phyloP scores from a whole-genome alignment of 2,888 invertebrate species.

The Phyto melanocephala region DNA sequence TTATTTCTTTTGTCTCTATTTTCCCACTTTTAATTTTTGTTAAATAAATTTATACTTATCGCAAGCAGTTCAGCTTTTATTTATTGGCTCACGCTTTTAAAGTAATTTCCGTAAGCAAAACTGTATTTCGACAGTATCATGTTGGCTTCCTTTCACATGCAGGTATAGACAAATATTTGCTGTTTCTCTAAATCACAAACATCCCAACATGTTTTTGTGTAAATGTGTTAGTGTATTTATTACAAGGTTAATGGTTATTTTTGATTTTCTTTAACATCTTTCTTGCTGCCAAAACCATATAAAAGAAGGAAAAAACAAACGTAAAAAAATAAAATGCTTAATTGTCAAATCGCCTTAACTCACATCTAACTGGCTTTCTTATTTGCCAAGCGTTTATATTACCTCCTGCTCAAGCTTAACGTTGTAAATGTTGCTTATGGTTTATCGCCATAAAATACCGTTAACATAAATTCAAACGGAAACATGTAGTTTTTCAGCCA shows the following conservation, averaged over 20 bases:
- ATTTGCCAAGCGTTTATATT: slow-evolving; percentile 33
- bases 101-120: slow-evolving; percentile 57
- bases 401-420: background rate
- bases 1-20: background rate
- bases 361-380: slow-evolving; percentile 37
- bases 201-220: background rate
- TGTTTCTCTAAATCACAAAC: background rate
- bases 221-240: background rate
- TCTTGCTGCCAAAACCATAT: background rate
- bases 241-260: slow-evolving; percentile 37
- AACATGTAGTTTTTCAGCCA: background rate
- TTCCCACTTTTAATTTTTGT: background rate
- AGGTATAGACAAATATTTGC: slow-evolving; percentile 1
- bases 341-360: slow-evolving; percentile 55
- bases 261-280: slow-evolving; percentile 5
- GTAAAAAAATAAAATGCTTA: slow-evolving; percentile 33
- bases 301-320: background rate
- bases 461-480: slow-evolving; percentile 37
- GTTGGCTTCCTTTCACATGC: slow-evolving; percentile 33
- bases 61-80: slow-evolving; percentile 51
- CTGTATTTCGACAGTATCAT: slow-evolving; percentile 36
- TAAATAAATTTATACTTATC: slow-evolving; percentile 9
- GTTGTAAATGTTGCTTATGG: background rate
- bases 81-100: slow-evolving; percentile 60
- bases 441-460: slow-evolving; percentile 3